phyloP scores from a whole-genome alignment of 2,888 invertebrate species.

The Drosophila demipolita region DNA sequence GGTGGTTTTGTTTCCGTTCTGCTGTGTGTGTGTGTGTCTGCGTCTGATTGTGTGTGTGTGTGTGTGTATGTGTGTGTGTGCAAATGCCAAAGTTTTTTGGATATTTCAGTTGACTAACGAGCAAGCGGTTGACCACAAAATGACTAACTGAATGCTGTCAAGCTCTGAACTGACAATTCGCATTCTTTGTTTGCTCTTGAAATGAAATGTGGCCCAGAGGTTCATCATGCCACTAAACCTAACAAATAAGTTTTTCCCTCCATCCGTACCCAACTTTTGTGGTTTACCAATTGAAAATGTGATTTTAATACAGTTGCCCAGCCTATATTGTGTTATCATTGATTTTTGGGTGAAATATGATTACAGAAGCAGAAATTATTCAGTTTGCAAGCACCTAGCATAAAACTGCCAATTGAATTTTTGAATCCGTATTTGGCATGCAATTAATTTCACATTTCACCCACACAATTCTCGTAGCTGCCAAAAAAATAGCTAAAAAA shows the following conservation, averaged over 20 bases:
- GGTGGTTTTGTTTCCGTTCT: background rate
- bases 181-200: constrained; percentile 21
- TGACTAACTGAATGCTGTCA: constrained; percentile 47
- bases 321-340: background rate
- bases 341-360: no score
- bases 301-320: constrained; percentile 7
- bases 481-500: background rate
- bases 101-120: constrained; percentile 50
- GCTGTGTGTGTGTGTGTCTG: background rate
- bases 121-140: constrained; percentile 56
- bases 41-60: background rate
- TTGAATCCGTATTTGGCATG: constrained; percentile 8
- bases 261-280: background rate
- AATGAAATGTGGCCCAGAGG: constrained; percentile 28
- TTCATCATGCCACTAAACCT: constrained; percentile 10
- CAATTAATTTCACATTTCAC: constrained; percentile 36
- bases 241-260: background rate
- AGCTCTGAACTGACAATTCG: constrained; percentile 20
- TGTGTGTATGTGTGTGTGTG: constrained; percentile 3
- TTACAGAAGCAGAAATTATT: background rate
- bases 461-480: constrained; percentile 40
- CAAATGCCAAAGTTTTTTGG: constrained; percentile 28
- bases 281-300: background rate
- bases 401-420: constrained; percentile 2
- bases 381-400: constrained; percentile 1